Conservation (phyloP, 1,140 invertebrate genomes). For the Brevipalpus yothersi region DNA sequence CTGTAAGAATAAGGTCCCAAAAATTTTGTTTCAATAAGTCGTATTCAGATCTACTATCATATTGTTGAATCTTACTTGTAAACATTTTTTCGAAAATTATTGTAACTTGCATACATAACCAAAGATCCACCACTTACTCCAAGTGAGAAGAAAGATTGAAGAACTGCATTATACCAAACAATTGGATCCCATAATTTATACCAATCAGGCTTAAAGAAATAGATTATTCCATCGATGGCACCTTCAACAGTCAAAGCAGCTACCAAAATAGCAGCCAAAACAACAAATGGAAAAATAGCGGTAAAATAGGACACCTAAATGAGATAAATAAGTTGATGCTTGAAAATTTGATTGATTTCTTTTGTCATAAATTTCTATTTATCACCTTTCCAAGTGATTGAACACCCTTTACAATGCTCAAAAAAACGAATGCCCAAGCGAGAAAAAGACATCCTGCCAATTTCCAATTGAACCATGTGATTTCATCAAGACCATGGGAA, state of each 20-base stretch:
- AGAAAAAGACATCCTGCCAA: slow-evolving; percentile 20
- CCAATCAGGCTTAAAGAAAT: slow-evolving; percentile 21
- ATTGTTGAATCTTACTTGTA: slow-evolving; percentile 21
- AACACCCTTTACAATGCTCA: slow-evolving; percentile 21
- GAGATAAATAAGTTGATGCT: slow-evolving; percentile 13
- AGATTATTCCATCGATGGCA: slow-evolving; percentile 25
- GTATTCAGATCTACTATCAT: background rate
- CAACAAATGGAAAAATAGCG: slow-evolving; percentile 31
- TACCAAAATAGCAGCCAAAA: slow-evolving; percentile 27
- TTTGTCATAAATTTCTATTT: background rate
- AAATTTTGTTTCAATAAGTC: background rate
- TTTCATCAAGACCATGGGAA: slow-evolving; percentile 5
- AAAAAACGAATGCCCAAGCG: slow-evolving; percentile 22
- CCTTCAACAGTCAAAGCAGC: slow-evolving; percentile 27
- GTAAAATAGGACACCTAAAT: slow-evolving; percentile 34
- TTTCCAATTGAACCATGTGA: slow-evolving; percentile 17
- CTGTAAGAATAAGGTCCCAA: slow-evolving; percentile 40
- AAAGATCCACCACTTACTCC: slow-evolving; percentile 81
- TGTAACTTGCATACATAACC: slow-evolving; percentile 84
- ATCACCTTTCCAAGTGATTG: background rate
- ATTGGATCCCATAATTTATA: slow-evolving; percentile 18
- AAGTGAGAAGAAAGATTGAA: slow-evolving; percentile 90
- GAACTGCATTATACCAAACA: slow-evolving; percentile 45
- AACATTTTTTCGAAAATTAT: slow-evolving; percentile 85
- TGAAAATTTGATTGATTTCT: background rate